A percentile compares a stretch with the other conserved stretches of the same genome.
These are phyloP conservation scores for Eupithecia dodoneata DNA, from an alignment of 2,888 invertebrate species.

Conservation along the genomic window DNA sequence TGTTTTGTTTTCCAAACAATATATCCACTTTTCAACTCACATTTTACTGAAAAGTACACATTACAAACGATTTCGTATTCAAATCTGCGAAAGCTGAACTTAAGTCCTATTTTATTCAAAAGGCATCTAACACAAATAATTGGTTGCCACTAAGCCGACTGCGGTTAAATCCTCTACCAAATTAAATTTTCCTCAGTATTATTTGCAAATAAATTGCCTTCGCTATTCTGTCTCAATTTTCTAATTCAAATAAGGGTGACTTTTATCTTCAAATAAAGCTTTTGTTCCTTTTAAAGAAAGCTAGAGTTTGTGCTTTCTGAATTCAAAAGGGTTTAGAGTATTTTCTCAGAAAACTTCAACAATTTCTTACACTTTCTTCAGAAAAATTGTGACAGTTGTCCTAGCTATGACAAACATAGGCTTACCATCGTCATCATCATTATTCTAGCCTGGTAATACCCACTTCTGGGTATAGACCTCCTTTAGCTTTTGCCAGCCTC, in stretches of 20 bases:
- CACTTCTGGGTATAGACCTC: neutral
- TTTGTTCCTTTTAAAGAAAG: constrained; percentile 12
- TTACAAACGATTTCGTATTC: constrained; percentile 13
- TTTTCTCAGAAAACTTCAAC: neutral
- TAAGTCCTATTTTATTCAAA: constrained; percentile 40
- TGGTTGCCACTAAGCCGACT: constrained; percentile 42
- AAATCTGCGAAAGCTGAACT: constrained; percentile 33
- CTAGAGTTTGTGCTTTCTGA: neutral
- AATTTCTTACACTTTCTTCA: neutral
- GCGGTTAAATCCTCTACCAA: constrained; percentile 49
- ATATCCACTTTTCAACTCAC: neutral
- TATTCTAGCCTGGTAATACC: neutral
- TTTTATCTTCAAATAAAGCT: constrained; percentile 61
- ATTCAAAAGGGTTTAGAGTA: neutral
- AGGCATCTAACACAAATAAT: constrained; percentile 47
- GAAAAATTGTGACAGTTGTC: neutral
- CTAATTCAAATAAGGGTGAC: constrained; percentile 67
- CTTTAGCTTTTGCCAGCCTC: neutral
- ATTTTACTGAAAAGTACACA: neutral
- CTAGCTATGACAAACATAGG: neutral
- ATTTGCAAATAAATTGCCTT: constrained; percentile 71
- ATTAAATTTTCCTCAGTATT: constrained; percentile 60
- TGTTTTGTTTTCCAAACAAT: neutral
- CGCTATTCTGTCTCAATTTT: constrained; percentile 59
- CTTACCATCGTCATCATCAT: neutral